Percentiles rank a stretch among this genome's conserved stretches.
These are phyloP conservation scores for Porites rus DNA, from an alignment of 92 coral and sea anemone species.

Conservation along the genomic window DNA sequence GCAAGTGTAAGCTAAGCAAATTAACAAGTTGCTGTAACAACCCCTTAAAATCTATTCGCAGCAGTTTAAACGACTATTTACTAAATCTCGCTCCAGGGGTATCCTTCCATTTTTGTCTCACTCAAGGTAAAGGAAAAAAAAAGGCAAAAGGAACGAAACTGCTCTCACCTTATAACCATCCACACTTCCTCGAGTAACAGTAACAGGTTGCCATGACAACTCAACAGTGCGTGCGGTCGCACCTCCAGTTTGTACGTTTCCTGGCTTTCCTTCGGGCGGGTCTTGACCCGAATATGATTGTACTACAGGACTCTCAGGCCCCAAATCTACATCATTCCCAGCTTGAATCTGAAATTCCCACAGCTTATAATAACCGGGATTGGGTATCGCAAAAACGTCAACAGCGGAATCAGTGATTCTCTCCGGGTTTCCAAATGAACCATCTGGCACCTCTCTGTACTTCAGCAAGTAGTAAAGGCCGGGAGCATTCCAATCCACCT, in stretches of 20 bases:
- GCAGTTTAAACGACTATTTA: no score
- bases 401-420: slow-evolving; percentile 16
- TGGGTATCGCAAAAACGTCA: slow-evolving; percentile 47
- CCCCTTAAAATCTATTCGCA: no score
- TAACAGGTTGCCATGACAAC: slow-evolving; percentile 78
- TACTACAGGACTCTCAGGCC: slow-evolving; percentile 59
- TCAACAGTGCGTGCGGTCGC: slow-evolving; percentile 66
- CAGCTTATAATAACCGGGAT: slow-evolving; percentile 77
- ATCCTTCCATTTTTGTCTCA: no score
- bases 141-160: neutral
- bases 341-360: slow-evolving; percentile 85
- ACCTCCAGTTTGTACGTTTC: slow-evolving; percentile 33
- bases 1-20: no score
- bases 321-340: slow-evolving; percentile 58
- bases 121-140: no score
- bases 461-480: slow-evolving; percentile 58
- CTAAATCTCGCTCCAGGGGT: no score
- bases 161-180: slow-evolving; percentile 83
- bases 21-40: no score
- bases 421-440: neutral
- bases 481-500: slow-evolving; percentile 77
- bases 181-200: slow-evolving; percentile 70
- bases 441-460: slow-evolving; percentile 21
- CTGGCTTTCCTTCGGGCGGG: slow-evolving; percentile 66
- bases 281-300: slow-evolving; percentile 86